Conservation (phyloP, 2,888 invertebrate genomes). For the Piscicola geometra region DNA sequence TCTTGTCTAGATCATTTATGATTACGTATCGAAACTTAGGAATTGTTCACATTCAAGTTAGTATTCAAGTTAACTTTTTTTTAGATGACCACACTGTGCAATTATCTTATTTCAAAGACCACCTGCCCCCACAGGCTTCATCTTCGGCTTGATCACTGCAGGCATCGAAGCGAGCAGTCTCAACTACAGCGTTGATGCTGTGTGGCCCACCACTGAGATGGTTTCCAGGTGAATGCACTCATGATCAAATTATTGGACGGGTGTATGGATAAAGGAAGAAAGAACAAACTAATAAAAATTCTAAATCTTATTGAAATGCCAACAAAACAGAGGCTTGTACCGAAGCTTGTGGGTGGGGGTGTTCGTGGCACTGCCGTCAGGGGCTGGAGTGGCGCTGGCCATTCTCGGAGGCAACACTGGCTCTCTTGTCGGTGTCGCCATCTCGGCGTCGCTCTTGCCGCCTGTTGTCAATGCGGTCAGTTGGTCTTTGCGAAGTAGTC, state of each 20-base stretch:
- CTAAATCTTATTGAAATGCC: no score
- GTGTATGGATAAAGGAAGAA: background rate
- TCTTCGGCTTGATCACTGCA: conserved; percentile 43
- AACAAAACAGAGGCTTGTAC: conserved; percentile 60
- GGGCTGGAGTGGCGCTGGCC: conserved; percentile 72
- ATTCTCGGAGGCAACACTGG: conserved; percentile 74
- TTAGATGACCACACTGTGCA: no score
- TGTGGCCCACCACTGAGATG: conserved; percentile 44
- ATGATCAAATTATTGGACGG: no score
- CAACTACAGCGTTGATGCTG: conserved; percentile 46
- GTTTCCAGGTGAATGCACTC: conserved; percentile 45
- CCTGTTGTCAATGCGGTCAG: conserved; percentile 73
- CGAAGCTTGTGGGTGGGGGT: conserved; percentile 68
- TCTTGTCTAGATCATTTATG: no score
- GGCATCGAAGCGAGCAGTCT: conserved; percentile 46
- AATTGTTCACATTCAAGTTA: no score
- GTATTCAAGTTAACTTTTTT: no score
- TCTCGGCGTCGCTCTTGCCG: conserved; percentile 73
- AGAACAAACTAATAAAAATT: no score
- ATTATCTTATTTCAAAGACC: no score
- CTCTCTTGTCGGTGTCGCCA: conserved; percentile 75
- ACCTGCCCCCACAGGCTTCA: conserved; percentile 40
- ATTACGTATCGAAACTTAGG: no score
- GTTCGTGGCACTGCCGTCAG: conserved; percentile 71
- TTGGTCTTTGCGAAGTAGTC: no score